These are phyloP conservation scores for Piscicola geometra DNA, from an alignment of 2,888 invertebrate genomes.

Conservation along the genomic window DNA sequence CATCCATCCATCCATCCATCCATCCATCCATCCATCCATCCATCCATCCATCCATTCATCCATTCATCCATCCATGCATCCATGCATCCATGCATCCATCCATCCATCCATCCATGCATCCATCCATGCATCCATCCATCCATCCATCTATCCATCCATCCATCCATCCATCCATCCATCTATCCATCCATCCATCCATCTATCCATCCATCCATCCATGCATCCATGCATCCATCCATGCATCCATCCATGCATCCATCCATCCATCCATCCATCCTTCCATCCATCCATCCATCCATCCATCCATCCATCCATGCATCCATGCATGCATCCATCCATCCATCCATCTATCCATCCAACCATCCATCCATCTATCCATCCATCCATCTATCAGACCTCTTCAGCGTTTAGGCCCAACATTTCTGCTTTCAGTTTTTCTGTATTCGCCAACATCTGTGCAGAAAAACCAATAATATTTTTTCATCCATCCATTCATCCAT, in stretches of 20 bases:
- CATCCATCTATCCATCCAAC: too few species aligned
- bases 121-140: too few species aligned
- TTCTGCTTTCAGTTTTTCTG: background rate
- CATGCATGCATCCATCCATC: conserved; percentile 14
- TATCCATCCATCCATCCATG: too few species aligned
- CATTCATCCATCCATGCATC: too few species aligned
- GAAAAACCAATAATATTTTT: background rate
- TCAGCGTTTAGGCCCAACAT: background rate
- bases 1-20: conserved; percentile 22
- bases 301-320: conserved; percentile 21
- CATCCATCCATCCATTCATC: too few species aligned
- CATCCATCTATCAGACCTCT: conserved; percentile 8
- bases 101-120: conserved; percentile 12
- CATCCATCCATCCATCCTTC: conserved; percentile 7
- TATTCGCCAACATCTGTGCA: background rate
- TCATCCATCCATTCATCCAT: too few species aligned
- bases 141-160: too few species aligned
- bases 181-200: too few species aligned
- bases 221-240: background rate
- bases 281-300: conserved; percentile 11
- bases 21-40: conserved; percentile 21
- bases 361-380: too few species aligned
- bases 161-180: too few species aligned
- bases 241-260: conserved; percentile 11
- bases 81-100: background rate